phyloP scores from a whole-genome alignment of 2,797 vertebrate species.

The Premnoplex brunnescens region DNA sequence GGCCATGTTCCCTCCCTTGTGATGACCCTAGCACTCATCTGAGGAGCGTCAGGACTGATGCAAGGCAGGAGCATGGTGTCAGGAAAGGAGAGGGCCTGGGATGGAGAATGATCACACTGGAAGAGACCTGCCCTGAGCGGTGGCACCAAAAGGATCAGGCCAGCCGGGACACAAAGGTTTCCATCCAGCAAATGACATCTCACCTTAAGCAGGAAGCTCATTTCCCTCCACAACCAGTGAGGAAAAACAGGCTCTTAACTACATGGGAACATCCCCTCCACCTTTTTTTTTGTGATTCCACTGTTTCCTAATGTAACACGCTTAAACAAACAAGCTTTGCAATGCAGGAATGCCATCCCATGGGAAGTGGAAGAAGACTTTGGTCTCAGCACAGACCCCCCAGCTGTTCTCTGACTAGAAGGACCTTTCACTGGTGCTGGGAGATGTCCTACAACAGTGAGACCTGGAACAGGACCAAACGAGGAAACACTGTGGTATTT shows the following conservation, averaged over 20 bases:
- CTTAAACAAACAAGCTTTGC: neutral
- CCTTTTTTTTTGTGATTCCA: neutral
- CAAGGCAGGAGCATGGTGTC: neutral
- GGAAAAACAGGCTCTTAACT: slow-evolving; percentile 30
- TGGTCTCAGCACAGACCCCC: neutral
- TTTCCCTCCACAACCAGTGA: slow-evolving; percentile 30
- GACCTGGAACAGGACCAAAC: neutral
- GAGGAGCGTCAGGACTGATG: neutral
- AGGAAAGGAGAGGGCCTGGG: neutral
- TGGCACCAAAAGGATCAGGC: neutral
- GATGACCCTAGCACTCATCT: neutral
- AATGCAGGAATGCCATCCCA: neutral
- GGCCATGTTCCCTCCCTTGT: neutral
- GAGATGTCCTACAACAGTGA: accelerated
- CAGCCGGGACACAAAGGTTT: slow-evolving; percentile 12
- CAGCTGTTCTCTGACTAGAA: neutral
- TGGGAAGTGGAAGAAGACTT: neutral
- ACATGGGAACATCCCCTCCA: neutral
- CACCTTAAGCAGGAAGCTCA: slow-evolving; percentile 50
- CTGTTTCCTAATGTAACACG: neutral
- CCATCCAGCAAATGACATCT: slow-evolving; percentile 52
- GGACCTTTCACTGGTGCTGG: neutral
- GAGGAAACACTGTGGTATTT: neutral
- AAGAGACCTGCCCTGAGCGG: neutral
- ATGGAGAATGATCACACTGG: accelerated